These are phyloP conservation scores for Leptocoma aspasia DNA, from an alignment of 2,113 vertebrate genomes.

Conservation along the genomic window DNA sequence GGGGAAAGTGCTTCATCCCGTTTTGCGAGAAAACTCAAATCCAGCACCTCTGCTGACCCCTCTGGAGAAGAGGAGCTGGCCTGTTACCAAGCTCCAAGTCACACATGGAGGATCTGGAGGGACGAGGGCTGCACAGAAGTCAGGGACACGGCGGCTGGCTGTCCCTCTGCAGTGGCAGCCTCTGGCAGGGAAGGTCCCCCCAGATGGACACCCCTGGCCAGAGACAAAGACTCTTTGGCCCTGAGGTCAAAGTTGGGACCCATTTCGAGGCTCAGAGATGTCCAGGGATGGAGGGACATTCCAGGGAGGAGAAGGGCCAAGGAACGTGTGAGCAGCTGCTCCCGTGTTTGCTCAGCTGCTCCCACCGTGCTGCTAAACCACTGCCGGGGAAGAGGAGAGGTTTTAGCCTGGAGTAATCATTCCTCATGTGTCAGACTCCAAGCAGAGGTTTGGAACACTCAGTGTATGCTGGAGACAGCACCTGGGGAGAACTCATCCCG, in stretches of 20 bases:
- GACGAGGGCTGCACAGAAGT: fast-evolving
- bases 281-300: background rate
- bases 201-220: background rate
- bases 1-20: fast-evolving
- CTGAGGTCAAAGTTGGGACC: background rate
- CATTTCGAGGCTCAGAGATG: background rate
- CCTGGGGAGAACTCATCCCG: background rate
- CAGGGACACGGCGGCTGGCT: fast-evolving
- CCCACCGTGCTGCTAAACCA: background rate
- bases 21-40: background rate
- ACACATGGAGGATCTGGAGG: fast-evolving
- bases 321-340: background rate
- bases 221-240: background rate
- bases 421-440: background rate
- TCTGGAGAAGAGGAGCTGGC: background rate
- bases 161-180: background rate
- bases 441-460: background rate
- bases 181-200: background rate
- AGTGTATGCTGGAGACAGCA: background rate
- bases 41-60: background rate
- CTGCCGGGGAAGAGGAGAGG: fast-evolving
- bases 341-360: background rate
- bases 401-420: background rate
- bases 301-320: fast-evolving
- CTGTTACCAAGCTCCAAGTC: background rate